Evolutionary conservation across 2,797 vertebrate genomes (phyloP).

Genomic region (Pangasius krempfi): DNA sequence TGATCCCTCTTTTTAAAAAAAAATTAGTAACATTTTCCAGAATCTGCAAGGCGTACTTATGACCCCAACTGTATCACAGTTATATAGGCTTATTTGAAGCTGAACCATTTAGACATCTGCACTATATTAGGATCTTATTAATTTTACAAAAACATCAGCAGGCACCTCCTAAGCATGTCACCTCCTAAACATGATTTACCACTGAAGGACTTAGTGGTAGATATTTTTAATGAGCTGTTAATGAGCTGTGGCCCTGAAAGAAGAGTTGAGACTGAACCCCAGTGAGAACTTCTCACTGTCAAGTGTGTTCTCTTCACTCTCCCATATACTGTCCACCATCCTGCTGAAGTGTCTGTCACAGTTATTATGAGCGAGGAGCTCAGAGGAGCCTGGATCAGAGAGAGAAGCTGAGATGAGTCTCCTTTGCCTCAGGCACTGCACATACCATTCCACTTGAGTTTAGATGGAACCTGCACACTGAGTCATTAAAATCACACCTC

Average conservation of each 20-base stretch:
- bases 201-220: not conserved
- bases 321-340: conserved; percentile 42
- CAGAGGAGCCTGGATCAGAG: conserved; percentile 51
- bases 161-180: not conserved
- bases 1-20: no score
- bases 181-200: not conserved
- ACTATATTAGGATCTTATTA: not conserved
- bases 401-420: conserved; percentile 44
- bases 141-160: conserved; percentile 2
- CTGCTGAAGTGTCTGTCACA: conserved; percentile 50
- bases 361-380: conserved; percentile 51
- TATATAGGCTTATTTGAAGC: not conserved
- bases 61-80: no score
- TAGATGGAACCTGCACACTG: conserved; percentile 43
- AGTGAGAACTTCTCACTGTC: conserved; percentile 6
- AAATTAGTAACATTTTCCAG: no score
- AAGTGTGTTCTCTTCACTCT: conserved; percentile 14
- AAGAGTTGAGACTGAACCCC: not conserved
- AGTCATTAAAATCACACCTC: conserved; percentile 41
- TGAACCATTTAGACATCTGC: not conserved
- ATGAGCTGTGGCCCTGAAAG: conserved; percentile 10
- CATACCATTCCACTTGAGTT: conserved; percentile 54
- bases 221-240: conserved; percentile 28
- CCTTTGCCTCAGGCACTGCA: conserved; percentile 50
- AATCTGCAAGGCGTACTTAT: no score